A percentile compares a stretch with the other conserved stretches of the same genome.
Evolutionary conservation across 2,888 invertebrate genomes (phyloP).

Genomic region (Pseudeuparius sepicola): DNA sequence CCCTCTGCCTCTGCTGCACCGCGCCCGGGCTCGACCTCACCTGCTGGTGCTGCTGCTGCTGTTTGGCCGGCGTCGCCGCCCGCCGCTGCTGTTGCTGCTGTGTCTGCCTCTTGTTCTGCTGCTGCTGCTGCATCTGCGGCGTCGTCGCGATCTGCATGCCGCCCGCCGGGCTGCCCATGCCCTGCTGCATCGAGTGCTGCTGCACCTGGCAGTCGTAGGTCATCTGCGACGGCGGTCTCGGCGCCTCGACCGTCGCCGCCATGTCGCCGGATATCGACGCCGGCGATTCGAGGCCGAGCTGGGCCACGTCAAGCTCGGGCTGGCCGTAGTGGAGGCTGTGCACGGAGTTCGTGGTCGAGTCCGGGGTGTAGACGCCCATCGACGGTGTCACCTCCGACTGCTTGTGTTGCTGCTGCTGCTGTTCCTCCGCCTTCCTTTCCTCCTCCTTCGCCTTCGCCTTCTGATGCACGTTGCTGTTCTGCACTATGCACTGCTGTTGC

Average conservation of each 20-base stretch:
- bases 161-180: conserved; percentile 15
- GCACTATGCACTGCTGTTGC: conserved; percentile 13
- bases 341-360: conserved; percentile 73
- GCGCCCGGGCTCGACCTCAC: conserved; percentile 15
- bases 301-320: conserved; percentile 75
- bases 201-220: conserved; percentile 48
- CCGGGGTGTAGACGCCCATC: conserved; percentile 79
- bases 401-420: conserved; percentile 36
- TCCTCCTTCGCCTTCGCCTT: too few relatives aligned
- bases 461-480: too few relatives aligned
- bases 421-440: background rate
- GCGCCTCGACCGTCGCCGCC: conserved; percentile 56
- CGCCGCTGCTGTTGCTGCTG: conserved; percentile 31
- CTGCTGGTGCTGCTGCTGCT: conserved; percentile 28
- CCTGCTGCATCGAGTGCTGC: conserved; percentile 30
- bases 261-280: conserved; percentile 80
- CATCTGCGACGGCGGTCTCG: conserved; percentile 46
- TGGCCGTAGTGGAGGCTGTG: conserved; percentile 65
- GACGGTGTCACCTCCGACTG: conserved; percentile 56
- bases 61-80: conserved; percentile 14
- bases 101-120: conserved; percentile 34
- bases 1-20: conserved; percentile 30
- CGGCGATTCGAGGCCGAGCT: conserved; percentile 79
- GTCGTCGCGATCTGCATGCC: conserved; percentile 28
- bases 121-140: conserved; percentile 36